These are phyloP conservation scores for Torymus texanus DNA, from an alignment of 2,888 invertebrate genomes.

Conservation along the genomic window DNA sequence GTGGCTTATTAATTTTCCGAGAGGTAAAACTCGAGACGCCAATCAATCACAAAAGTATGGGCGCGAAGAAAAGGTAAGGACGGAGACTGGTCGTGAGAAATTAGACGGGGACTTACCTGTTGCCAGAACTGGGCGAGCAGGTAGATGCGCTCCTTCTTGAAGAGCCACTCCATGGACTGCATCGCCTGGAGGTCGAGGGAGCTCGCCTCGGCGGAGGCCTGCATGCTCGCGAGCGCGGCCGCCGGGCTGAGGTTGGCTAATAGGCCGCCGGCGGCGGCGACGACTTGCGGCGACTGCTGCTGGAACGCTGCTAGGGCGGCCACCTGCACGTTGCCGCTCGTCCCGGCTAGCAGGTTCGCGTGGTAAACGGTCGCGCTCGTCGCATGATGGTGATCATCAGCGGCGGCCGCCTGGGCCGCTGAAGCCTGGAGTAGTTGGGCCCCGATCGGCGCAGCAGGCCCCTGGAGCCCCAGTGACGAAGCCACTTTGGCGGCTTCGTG, in stretches of 20 bases:
- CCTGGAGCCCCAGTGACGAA: slow-evolving; percentile 76
- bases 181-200: slow-evolving; percentile 95
- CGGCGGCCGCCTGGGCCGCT: slow-evolving; percentile 62
- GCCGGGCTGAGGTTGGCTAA: slow-evolving; percentile 71
- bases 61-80: not conserved
- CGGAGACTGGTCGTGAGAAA: slow-evolving; percentile 3
- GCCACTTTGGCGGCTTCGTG: slow-evolving; percentile 75
- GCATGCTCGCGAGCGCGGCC: slow-evolving; percentile 79
- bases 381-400: slow-evolving; percentile 40
- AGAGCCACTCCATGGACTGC: slow-evolving; percentile 97
- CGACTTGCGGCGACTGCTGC: slow-evolving; percentile 62
- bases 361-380: slow-evolving; percentile 70
- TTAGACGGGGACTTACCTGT: slow-evolving; percentile 83
- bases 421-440: slow-evolving; percentile 72
- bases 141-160: slow-evolving; percentile 96
- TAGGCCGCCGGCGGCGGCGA: slow-evolving; percentile 63
- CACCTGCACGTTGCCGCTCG: slow-evolving; percentile 71
- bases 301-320: slow-evolving; percentile 63
- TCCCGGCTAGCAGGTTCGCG: slow-evolving; percentile 74
- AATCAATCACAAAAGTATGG: too few relatives aligned
- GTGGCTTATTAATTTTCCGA: not conserved
- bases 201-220: slow-evolving; percentile 83
- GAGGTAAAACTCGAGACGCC: not conserved
- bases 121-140: slow-evolving; percentile 96
- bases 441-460: slow-evolving; percentile 75